Evolutionary conservation across 2,888 invertebrate genomes (phyloP), one percentile per base, ranked within the genome.

Genomic region (Seira sanloemensis): DNA sequence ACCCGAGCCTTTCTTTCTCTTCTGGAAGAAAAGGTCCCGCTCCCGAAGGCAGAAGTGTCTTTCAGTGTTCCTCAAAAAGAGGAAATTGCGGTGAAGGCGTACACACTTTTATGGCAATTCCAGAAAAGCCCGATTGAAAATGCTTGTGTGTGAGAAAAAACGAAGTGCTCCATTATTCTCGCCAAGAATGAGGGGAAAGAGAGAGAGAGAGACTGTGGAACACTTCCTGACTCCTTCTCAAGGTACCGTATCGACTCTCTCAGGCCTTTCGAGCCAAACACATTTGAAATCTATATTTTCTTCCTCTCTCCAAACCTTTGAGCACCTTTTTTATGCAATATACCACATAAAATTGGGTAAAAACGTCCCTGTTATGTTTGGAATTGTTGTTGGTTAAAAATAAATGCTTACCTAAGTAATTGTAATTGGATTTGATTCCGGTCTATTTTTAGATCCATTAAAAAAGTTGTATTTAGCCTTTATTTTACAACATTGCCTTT

Each of bases 41-140:
- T 58, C 58, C 58, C 58, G 18, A 58, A 9, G 58, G 58, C 58
- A 58, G n/a, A 58, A 58, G n/a, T 58, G 58, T 58, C 58, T 58
- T 58, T 58, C 58, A 58, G n/a, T 58, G 58, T 58, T 58, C 58
- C 58, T 18, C 9, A 7, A 58, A 18, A 58, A 58, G 18, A 58
- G 58, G 58, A 58, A 58, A 58, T 58, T 58, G 58, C n/a, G 58
- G 58, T 58, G 58, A 58, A 58, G 58, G 2, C n/a, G n/a, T 18
- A 58, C n/a, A 9, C 58, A 58, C 58, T 9, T 58, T 58, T 58
- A 58, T 58, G 58, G 58, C 58, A 58, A n/a, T n/a, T 4, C 58
- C 58, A 58, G 58, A n/a, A 58, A 58, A 58, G 16, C n/a, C 58
- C 58, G 18, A n/a, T 18, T n/a, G n/a, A 18, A 58, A 58, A 9